Evolutionary conservation across 2,797 vertebrate species (phyloP), one percentile per base, ranked within the genome.

Genomic region (Anas bahamensis): DNA sequence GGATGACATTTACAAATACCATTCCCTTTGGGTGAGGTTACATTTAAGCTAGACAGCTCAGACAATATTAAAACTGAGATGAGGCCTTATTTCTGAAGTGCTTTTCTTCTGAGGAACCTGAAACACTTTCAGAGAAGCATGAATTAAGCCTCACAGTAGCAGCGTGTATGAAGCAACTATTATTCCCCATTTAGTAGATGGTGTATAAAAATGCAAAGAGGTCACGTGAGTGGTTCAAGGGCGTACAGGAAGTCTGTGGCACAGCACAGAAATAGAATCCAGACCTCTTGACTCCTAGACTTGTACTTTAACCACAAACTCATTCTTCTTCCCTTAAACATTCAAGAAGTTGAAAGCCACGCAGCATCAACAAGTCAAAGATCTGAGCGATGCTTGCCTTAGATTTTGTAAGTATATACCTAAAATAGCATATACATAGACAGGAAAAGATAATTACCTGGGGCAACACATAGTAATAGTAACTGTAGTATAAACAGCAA

Each of bases 1-100:
- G 63, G 65, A 89, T 92, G 86, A 79, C 80, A 91, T 97, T 95
- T 95, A 77, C 82, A 93, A 94, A 94, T 86, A 80, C 29, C 60
- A 61, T 86, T 76, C 86, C 81, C 76, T 89, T 83, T 94, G 72
- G 70, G 70, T 1, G 33, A 88, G 73, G 72, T 78, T 95, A 57
- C 59, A 57, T 79, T 61, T 81, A 82, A 55, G 41, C 68, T 56
- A 89, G 55, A 70, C 31, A 68, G 39, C 50, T 76, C 64, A 84
- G 69, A 55, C 41, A 89, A 46, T 55, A 86, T 74, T 86, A 93
- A 91, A 86, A 79, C 68, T 72, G 73, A 91, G 80, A 88, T 63
- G 19, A 73, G 15, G 48, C 31, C 89, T 76, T 88, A 65, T 88
- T 97, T 94, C 82, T 81, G 64, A 71, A 79, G n/a, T 42, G 53